Evolutionary conservation across 2,113 vertebrate genomes (phyloP).

Genomic region (Trogon melanurus): DNA sequence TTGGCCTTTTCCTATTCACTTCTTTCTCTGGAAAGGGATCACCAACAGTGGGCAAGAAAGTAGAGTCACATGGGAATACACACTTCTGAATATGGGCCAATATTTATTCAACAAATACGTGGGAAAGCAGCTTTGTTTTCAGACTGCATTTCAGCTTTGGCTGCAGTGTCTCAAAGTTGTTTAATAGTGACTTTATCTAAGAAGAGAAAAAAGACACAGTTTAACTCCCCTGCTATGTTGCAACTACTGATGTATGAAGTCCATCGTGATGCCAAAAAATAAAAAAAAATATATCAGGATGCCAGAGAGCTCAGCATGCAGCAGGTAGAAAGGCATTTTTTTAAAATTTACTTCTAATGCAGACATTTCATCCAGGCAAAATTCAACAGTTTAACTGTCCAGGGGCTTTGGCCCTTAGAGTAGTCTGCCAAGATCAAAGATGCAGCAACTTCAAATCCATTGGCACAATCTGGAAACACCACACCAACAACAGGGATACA

Average conservation of each 20-base stretch:
- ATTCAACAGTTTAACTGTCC: neutral
- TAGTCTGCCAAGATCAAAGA: neutral
- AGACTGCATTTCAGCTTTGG: neutral
- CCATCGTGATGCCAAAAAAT: neutral
- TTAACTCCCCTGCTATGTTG: neutral
- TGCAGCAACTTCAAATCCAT: neutral
- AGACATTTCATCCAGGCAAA: neutral
- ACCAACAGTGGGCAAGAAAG: neutral
- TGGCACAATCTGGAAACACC: neutral
- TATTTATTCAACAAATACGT: neutral
- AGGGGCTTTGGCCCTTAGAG: neutral
- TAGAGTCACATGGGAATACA: neutral
- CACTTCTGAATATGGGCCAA: neutral
- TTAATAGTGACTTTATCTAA: neutral
- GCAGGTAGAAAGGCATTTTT: neutral
- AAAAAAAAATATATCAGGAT: neutral
- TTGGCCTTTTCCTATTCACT: neutral
- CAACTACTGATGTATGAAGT: neutral
- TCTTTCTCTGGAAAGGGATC: neutral
- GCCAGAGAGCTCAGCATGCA: neutral
- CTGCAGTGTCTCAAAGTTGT: neutral
- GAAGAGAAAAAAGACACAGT: rapidly evolving
- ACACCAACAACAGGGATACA: neutral
- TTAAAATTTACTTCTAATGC: neutral
- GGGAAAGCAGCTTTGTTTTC: neutral